A percentile compares a stretch with the other conserved stretches of the same genome.
Conservation (phyloP, 2,797 vertebrate species). For the Furcifer pardalis region DNA sequence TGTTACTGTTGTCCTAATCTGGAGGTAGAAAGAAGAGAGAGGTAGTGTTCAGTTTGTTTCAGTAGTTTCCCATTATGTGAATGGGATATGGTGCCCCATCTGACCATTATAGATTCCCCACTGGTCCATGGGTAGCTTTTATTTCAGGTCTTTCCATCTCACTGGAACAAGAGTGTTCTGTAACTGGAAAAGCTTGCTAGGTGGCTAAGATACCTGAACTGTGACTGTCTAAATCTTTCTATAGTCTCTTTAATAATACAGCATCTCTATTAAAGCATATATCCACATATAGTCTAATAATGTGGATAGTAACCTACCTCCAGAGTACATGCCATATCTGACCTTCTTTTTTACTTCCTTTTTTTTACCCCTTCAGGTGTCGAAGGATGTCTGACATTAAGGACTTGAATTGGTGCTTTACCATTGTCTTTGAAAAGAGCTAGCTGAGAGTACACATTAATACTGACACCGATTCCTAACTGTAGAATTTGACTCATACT, state of each 20-base stretch:
- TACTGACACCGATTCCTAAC: constrained; percentile 23
- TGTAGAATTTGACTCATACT: not conserved
- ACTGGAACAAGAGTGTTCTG: not conserved
- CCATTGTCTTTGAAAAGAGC: constrained; percentile 27
- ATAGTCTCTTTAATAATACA: not conserved
- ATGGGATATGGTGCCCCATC: too few relatives aligned
- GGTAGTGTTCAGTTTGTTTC: too few relatives aligned
- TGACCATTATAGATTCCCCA: too few relatives aligned
- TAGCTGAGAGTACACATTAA: not conserved
- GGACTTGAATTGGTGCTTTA: constrained; percentile 32
- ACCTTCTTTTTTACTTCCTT: too few relatives aligned
- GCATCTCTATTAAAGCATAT: constrained; percentile 22
- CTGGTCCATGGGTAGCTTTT: not conserved
- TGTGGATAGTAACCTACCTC: accelerated
- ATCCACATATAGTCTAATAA: constrained; percentile 32
- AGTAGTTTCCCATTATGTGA: too few relatives aligned
- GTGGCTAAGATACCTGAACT: not conserved
- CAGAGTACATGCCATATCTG: constrained; percentile 31
- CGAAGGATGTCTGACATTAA: not conserved
- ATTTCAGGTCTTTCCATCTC: too few relatives aligned
- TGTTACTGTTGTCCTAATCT: too few relatives aligned
- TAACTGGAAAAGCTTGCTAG: not conserved
- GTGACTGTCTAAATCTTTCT: not conserved
- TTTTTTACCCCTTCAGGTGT: too few relatives aligned
- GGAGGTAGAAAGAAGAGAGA: too few relatives aligned